Conservation (phyloP, 2,113 vertebrate species). For the Upupa epops region DNA sequence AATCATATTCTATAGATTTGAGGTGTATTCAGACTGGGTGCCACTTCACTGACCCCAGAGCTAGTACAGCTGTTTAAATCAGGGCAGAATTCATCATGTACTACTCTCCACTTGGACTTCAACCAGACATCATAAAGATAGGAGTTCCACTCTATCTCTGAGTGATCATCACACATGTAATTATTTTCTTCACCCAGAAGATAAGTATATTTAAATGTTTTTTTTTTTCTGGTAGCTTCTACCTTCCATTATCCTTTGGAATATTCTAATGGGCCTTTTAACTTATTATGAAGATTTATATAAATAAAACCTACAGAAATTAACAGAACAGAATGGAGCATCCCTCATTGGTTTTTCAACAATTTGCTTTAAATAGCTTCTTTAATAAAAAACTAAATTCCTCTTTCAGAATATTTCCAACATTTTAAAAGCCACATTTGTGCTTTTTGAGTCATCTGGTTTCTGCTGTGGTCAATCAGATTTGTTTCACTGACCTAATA, state of each 20-base stretch:
- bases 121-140: constrained; percentile 8
- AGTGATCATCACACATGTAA: constrained; percentile 2
- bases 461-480: not conserved
- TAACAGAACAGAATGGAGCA: not conserved
- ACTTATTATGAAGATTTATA: constrained; percentile 32
- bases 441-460: not conserved
- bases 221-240: constrained; percentile 14
- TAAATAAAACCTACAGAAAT: not conserved
- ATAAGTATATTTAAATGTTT: not conserved
- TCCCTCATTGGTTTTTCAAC: not conserved
- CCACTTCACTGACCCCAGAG: constrained; percentile 1
- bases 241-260: not conserved
- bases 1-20: not conserved
- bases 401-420: not conserved
- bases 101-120: constrained; percentile 2
- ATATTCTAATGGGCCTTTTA: constrained; percentile 1
- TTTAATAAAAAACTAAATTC: not conserved
- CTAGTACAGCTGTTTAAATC: constrained; percentile 29
- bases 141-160: not conserved
- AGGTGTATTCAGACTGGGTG: not conserved
- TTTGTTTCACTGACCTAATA: not conserved
- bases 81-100: constrained; percentile 6
- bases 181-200: not conserved
- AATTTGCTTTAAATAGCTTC: not conserved
- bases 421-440: not conserved